Conservation (phyloP, 1,140 invertebrate species). For the Ips typographus region DNA sequence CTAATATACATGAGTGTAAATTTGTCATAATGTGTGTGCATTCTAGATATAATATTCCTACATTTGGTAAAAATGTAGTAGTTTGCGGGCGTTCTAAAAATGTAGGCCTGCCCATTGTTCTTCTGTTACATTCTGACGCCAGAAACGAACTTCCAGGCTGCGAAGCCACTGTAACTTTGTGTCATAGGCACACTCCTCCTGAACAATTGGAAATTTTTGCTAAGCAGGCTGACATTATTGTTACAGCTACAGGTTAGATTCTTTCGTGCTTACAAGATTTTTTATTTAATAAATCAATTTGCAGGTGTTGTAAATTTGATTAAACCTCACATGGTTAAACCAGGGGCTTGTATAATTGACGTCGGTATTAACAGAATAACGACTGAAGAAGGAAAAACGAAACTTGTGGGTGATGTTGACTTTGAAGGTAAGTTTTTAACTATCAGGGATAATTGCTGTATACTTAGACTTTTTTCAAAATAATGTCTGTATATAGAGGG, state of each 20-base stretch:
- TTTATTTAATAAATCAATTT: not conserved
- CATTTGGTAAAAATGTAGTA: constrained; percentile 83
- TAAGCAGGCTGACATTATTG: constrained; percentile 78
- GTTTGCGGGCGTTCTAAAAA: constrained; percentile 87
- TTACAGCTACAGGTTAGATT: constrained; percentile 69
- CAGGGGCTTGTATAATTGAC: constrained; percentile 85
- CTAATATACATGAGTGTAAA: not conserved
- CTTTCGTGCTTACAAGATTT: constrained; percentile 34
- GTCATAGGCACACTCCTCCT: constrained; percentile 80
- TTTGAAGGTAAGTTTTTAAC: constrained; percentile 64
- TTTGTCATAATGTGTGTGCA: not conserved
- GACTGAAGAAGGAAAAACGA: constrained; percentile 64
- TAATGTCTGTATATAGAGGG: too few species aligned
- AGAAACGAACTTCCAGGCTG: constrained; percentile 56
- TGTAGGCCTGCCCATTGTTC: constrained; percentile 83
- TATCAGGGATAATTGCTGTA: not conserved
- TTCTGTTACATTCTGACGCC: constrained; percentile 74
- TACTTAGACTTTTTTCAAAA: not conserved
- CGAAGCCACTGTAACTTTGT: constrained; percentile 85
- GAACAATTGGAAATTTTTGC: constrained; percentile 70
- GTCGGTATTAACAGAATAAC: constrained; percentile 80
- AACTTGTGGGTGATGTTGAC: constrained; percentile 86
- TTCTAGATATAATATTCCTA: constrained; percentile 53
- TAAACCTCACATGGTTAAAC: constrained; percentile 82
- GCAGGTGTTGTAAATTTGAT: constrained; percentile 77